A percentile compares a stretch with the other conserved stretches of the same genome.
phyloP scores from a whole-genome alignment of 2,113 vertebrate genomes.

The Equus quagga region DNA sequence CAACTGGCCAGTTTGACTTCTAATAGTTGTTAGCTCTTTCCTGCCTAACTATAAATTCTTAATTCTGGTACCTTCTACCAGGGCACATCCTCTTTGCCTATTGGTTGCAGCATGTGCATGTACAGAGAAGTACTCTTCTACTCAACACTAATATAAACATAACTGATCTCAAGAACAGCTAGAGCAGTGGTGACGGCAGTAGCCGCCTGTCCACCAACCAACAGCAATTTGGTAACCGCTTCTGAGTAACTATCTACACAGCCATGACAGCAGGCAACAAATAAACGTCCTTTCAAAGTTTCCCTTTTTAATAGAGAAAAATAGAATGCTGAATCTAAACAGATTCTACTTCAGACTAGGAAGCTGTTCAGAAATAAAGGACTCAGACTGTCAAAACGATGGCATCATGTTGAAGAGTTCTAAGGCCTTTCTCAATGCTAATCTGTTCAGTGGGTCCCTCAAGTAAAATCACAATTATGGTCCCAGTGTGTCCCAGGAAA shows the following conservation, averaged over 20 bases:
- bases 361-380: not conserved
- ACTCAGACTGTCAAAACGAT: not conserved
- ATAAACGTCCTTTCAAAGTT: not conserved
- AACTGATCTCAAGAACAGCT: not conserved
- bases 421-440: not conserved
- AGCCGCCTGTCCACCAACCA: not conserved
- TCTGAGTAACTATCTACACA: not conserved
- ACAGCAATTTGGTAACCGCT: not conserved
- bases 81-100: not conserved
- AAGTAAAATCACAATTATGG: not conserved
- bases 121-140: not conserved
- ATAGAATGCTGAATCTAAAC: not conserved
- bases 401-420: not conserved
- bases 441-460: not conserved
- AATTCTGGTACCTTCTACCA: not conserved
- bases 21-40: not conserved
- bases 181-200: not conserved
- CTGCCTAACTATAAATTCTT: not conserved
- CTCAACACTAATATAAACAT: not conserved
- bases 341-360: not conserved
- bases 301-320: slow-evolving; percentile 6
- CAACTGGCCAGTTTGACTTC: not conserved
- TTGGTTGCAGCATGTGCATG: not conserved
- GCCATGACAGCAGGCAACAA: not conserved
- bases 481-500: not conserved